Base-by-base conservation (phyloP, 1,140 invertebrate genomes). In the Pseudomyrmex gracilis region DNA sequence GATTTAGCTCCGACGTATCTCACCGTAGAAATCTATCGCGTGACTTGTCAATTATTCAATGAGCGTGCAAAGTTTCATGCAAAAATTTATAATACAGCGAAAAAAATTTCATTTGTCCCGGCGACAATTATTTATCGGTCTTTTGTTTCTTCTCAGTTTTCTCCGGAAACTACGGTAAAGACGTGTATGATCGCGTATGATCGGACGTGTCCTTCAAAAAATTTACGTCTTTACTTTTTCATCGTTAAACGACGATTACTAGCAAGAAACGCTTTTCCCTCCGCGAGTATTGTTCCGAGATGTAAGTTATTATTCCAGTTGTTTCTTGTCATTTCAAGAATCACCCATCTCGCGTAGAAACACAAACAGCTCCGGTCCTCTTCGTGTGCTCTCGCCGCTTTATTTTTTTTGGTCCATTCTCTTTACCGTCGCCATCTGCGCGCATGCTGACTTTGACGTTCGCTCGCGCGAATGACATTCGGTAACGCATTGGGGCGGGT, bases 321-420 rank as follows among this genome's bases (percentile, higher is more conserved):
- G 92, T 76, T 63, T 34, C 58, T 82, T 78, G 86, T 93, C 91
- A 88, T 88, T 87, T 88, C 34, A 78, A 74, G 83, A 86, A 90
- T 90, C 88, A 87, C 60, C 83, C 86, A 83, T 90, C 87, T 74
- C 77, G 73, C 85, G 88, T 91, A 83, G 87, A 92, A 93, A 92
- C 86, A 92, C 90, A 93, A 92, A 93, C 91, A 93, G 73, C 87
- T 83, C 71, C 64, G 57, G 76, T n/a, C 34, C 34, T 86, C 85
- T 88, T 87, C 89, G 49, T 89, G 66, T 34, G 34, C 34, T 34
- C 57, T 63, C 73, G 73, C 83, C 82, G 91, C 90, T 93, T 93
- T 93, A 93, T 93, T 93, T 92, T 93, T 34, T 93, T 92, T 90
- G 93, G 86, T 90, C 87, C 78, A 90, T 74, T 89, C 88, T 88